Base-by-base conservation (phyloP, 2,888 invertebrate species). In the Pilophorus perplexus region DNA sequence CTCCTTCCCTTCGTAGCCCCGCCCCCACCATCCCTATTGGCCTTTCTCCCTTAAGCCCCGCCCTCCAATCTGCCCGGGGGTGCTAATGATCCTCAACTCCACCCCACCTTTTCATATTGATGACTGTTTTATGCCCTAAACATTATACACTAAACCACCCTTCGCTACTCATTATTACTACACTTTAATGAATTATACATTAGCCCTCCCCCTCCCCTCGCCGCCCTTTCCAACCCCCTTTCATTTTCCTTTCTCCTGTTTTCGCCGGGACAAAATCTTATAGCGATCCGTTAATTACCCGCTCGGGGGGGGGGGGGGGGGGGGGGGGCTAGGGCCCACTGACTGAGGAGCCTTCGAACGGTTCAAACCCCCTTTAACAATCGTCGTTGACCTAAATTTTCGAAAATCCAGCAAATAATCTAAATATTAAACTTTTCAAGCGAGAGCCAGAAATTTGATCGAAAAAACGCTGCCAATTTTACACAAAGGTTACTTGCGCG, bases 161-260 rank as follows among this genome's bases (percentile, higher is more conserved):
- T 64, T 67, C 67, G 67, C 67, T 54, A 46, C 59, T 69, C 69
- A 69, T 69, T 69, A 69, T 69, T 69, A 69, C 69, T 67, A 67
- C 69, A 67, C 67, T 69, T 69, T 69, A 69, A 69, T 69, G 69
- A 69, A 69, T 69, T 69, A 69, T 67, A 69, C 69, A 69, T 69
- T 69, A 69, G 57, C 18, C 38, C 62, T 28, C 18, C 37, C 54
- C 28, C 14, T 37, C 37, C 22, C 54, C 52, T 14, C 28, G 6
- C 42, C 28, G 8, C 25, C 54, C 20, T 37, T 37, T 37, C 16
- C 2, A 14, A 33, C 28, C 2, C 28, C 3, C 10, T 20, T 37
- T 54, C 54, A 16, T n/a, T n/a, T n/a, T n/a, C n/a, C n/a, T n/a
- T n/a, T n/a, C n/a, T n/a, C n/a, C n/a, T n/a, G n/a, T n/a, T n/a